Conservation (phyloP, 2,888 invertebrate genomes). For the Cheilosia grossa region DNA sequence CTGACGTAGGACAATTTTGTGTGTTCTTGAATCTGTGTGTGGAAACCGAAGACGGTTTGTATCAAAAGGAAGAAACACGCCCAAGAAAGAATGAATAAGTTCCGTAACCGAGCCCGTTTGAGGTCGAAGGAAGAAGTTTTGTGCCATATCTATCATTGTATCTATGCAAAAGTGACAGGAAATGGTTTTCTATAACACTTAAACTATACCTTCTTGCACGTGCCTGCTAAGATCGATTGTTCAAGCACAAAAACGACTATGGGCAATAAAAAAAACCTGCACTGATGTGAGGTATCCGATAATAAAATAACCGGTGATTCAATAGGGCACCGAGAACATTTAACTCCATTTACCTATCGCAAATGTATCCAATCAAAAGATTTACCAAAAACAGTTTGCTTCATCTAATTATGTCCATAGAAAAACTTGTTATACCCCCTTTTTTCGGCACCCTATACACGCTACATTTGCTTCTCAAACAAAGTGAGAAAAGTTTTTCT, state of each 20-base stretch:
- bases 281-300: neutral
- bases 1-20: too few relatives aligned
- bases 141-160: too few relatives aligned
- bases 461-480: neutral
- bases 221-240: neutral
- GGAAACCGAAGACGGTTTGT: too few relatives aligned
- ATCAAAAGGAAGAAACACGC: too few relatives aligned
- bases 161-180: too few relatives aligned
- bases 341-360: constrained; percentile 39
- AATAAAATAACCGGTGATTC: constrained; percentile 15
- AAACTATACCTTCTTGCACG: neutral
- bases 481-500: constrained; percentile 9
- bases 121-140: too few relatives aligned
- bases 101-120: too few relatives aligned
- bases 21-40: too few relatives aligned
- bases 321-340: constrained; percentile 19
- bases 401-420: constrained; percentile 49
- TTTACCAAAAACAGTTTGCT: constrained; percentile 51
- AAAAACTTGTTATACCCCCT: constrained; percentile 14
- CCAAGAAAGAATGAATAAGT: too few relatives aligned
- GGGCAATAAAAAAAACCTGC: neutral
- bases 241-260: too few relatives aligned
- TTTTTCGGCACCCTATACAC: neutral
- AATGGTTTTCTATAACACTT: too few relatives aligned
- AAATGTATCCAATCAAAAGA: constrained; percentile 51